These are phyloP conservation scores for Discoglossus pictus DNA, from an alignment of 2,797 vertebrate species.

Conservation along the genomic window DNA sequence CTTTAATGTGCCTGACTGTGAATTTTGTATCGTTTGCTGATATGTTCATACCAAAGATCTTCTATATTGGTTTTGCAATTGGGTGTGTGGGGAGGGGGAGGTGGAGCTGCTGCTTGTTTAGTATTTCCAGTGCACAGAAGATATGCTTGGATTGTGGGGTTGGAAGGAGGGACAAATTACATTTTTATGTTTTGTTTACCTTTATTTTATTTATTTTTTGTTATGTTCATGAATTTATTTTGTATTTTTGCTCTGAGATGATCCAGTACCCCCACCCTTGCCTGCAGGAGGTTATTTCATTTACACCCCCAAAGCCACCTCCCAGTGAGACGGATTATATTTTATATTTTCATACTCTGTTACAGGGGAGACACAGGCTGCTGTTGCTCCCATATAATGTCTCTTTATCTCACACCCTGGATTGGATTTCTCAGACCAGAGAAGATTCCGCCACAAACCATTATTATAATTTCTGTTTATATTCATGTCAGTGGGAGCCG, in stretches of 20 bases:
- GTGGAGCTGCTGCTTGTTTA: too few species aligned
- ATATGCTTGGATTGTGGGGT: neutral
- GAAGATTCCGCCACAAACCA: neutral
- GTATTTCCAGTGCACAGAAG: slow-evolving; percentile 15
- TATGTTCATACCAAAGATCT: slow-evolving; percentile 23
- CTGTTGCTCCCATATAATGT: too few species aligned
- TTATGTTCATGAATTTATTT: neutral
- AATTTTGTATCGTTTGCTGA: neutral
- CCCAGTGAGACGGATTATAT: too few species aligned
- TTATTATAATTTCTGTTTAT: neutral
- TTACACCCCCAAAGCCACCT: neutral
- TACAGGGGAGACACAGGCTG: neutral
- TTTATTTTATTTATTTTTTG: neutral
- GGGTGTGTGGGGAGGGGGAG: neutral
- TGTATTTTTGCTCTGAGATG: slow-evolving; percentile 12
- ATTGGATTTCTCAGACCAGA: neutral
- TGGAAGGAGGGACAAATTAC: neutral
- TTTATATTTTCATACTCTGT: too few species aligned
- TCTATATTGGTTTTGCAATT: neutral
- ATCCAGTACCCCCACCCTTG: neutral
- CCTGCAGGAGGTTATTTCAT: neutral
- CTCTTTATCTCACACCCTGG: neutral
- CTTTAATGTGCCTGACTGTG: slow-evolving; percentile 22
- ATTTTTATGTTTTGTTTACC: neutral
- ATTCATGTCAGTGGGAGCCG: neutral